Base-by-base conservation (phyloP, 1,140 invertebrate species). In the Spodoptera litura region DNA sequence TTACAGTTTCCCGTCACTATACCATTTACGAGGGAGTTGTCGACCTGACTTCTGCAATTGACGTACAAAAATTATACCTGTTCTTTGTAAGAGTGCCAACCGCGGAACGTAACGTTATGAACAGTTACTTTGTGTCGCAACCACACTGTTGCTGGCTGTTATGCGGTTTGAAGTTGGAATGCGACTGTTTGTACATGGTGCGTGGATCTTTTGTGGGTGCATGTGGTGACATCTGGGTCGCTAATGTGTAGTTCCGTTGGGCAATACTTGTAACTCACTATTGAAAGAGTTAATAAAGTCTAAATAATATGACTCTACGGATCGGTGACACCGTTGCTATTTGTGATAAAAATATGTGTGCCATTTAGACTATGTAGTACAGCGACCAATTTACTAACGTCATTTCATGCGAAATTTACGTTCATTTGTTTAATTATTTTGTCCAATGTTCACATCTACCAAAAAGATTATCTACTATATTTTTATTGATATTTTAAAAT, bases 31-130 rank as follows among this genome's bases (percentile, higher is more conserved):
- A 44, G 44, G 11, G 2, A 52, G 5, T 44, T 44, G 38, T 44
- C 38, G 38, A 13, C 49, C 52, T 70, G 52, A 68, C 66, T 73
- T 72, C 74, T 74, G 70, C 51, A 79, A 83, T 78, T 83, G 81
- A 81, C 74, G 74, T 77, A n/a, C 51, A 68, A 66, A 77, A 77
- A 77, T 56, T 68, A 68, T 66, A 38, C 59, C 51, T 15, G 61
- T 76, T 76, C 51, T 27, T 52, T 61, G 58, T 64, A 62, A 62
- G 61, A 35, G 61, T 56, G 62, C 74, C 78, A 73, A 73, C 70
- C 56, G 51, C 44, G 61, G 38, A 64, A 64, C 61, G 61, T 10
- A 38, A 20, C 44, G 61, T 49, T 64, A 49, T 64, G 61, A 64
- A 49, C 61, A 20, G 61, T 52, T 53, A 53, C 64, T 68, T 68